phyloP scores from a whole-genome alignment of 2,113 vertebrate species.

The Oryzias javanicus region DNA sequence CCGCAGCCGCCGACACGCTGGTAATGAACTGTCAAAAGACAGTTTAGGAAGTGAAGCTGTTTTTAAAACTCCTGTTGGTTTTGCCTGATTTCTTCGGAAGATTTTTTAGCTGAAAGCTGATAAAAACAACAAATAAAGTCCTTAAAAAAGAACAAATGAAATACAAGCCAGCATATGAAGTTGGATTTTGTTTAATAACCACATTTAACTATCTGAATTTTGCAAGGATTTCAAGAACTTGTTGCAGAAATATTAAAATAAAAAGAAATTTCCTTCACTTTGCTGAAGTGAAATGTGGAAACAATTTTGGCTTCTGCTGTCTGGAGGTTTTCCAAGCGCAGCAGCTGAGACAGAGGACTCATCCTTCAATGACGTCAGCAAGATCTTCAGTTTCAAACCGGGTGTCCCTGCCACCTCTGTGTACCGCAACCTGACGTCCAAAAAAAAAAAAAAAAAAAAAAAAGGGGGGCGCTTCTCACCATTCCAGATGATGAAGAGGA shows the following conservation, averaged over 20 bases:
- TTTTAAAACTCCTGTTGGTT: slow-evolving; percentile 38
- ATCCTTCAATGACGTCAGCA: slow-evolving; percentile 44
- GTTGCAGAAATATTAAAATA: too few species aligned
- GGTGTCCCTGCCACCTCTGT: slow-evolving; percentile 44
- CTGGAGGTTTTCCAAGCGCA: slow-evolving; percentile 41
- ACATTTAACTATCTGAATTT: not conserved
- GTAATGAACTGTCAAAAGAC: slow-evolving; percentile 54
- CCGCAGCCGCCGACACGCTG: slow-evolving; percentile 33
- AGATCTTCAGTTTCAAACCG: slow-evolving; percentile 30
- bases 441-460: slow-evolving; percentile 26
- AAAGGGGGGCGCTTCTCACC: slow-evolving; percentile 25
- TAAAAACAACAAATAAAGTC: not conserved
- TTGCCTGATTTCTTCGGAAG: slow-evolving; percentile 39
- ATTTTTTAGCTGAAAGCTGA: slow-evolving; percentile 7
- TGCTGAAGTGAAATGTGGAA: slow-evolving; percentile 66
- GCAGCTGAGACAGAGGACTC: slow-evolving; percentile 60
- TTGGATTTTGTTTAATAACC: slow-evolving; percentile 1
- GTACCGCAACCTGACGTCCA: slow-evolving; percentile 53
- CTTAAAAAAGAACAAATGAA: not conserved
- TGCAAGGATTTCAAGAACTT: too few species aligned
- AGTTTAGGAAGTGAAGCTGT: slow-evolving; percentile 11
- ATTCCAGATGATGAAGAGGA: slow-evolving; percentile 19
- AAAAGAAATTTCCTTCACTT: not conserved
- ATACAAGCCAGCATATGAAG: not conserved
- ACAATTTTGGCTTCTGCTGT: slow-evolving; percentile 48